Evolutionary conservation across 2,888 invertebrate genomes (phyloP), one percentile per base, ranked within the genome.

Genomic region (Protophormia terraenovae): DNA sequence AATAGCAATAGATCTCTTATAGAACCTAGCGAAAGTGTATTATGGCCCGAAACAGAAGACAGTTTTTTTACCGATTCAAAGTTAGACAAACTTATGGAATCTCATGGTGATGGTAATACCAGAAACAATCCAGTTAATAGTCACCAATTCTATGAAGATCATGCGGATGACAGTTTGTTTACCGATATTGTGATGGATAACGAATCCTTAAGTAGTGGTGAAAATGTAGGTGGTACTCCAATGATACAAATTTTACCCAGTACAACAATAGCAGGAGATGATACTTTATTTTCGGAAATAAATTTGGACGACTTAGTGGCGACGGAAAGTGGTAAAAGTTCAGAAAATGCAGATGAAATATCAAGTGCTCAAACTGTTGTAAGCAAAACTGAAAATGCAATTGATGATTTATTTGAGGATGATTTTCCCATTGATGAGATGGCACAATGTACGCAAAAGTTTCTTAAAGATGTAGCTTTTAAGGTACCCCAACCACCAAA

Each of bases 391-490:
- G 38, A 83, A 50, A 19, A 35, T 2, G 47, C n/a, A 8, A 60
- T 72, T 12, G 45, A 53, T 1, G 53, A 76, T 38, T 2, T 35
- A 27, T 82, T 82, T 3, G 50, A 86, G 4, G 83, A 82, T 1
- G 89, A 89, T 80, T 83, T 87, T 4, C 24, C 79, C 0, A 8
- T 83, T 5, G 64, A 87, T n/a, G 87, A 87, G 22, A 69, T 82
- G 5, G 58, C 87, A 10, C 92, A 92, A 87, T 91, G 90, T 55
- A 91, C 92, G 0, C 92, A 92, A 86, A 88, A 89, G n/a, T 92
- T 92, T 77, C 73, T 92, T n/a, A 88, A 89, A 45, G 92, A 92
- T 67, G 87, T 92, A 14, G 87, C 89, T 1, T 90, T 90, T 53
- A 91, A 90, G 41, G 58, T 89, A 1, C 90, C 91, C 6, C 87